phyloP scores from a whole-genome alignment of 2,113 vertebrate species.

The Notothenia coriiceps region DNA sequence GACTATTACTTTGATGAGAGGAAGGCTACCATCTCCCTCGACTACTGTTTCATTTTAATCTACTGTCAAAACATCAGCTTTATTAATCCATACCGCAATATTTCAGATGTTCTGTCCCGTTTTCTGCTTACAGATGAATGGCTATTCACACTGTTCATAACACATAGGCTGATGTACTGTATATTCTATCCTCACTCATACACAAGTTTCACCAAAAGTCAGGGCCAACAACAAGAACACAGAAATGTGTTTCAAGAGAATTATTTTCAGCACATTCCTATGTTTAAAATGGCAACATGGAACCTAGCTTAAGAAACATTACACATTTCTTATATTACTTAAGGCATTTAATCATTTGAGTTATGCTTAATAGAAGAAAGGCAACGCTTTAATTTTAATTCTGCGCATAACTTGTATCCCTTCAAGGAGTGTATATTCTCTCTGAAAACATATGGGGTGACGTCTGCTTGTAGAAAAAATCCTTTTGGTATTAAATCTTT shows the following conservation, averaged over 20 bases:
- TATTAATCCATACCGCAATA: background rate
- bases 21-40: background rate
- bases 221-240: conserved; percentile 10
- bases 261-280: conserved; percentile 21
- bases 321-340: conserved; percentile 43
- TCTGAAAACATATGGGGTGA: conserved; percentile 10
- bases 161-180: background rate
- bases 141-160: conserved; percentile 23
- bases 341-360: conserved; percentile 40
- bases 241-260: conserved; percentile 20
- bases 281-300: conserved; percentile 47
- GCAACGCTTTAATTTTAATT: conserved; percentile 34
- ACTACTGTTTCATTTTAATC: background rate
- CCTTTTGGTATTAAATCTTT: conserved; percentile 47
- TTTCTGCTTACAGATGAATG: conserved; percentile 2
- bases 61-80: conserved; percentile 4
- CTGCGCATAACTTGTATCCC: conserved; percentile 63
- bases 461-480: conserved; percentile 40
- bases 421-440: conserved; percentile 27
- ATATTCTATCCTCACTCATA: background rate
- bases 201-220: background rate
- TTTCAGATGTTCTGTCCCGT: background rate
- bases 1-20: conserved; percentile 8
- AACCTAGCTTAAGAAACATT: conserved; percentile 33
- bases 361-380: conserved; percentile 46